Evolutionary conservation across 2,888 invertebrate species (phyloP).

Genomic region (Rhamphomyia laevipes): DNA sequence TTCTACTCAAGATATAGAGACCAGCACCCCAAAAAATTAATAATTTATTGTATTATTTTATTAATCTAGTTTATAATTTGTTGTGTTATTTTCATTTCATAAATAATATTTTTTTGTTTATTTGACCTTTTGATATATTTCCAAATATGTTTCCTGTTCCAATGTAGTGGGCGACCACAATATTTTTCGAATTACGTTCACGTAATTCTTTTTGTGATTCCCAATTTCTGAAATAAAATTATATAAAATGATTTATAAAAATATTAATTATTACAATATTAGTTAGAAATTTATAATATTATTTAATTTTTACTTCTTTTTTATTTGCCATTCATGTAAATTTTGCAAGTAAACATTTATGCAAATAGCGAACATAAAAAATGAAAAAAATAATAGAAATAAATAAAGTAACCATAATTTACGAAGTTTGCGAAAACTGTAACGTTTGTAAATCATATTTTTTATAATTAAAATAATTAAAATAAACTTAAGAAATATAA

Average conservation of each 20-base stretch:
- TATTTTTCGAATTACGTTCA: slow-evolving; percentile 32
- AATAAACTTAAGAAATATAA: no score
- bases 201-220: slow-evolving; percentile 16
- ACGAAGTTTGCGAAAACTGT: slow-evolving; percentile 29
- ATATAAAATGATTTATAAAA: neutral
- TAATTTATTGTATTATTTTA: no score
- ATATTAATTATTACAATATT: neutral
- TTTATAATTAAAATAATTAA: no score
- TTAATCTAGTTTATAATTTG: no score
- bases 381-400: slow-evolving; percentile 35
- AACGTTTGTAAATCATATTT: neutral
- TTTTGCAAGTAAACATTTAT: slow-evolving; percentile 35
- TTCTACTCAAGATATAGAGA: no score
- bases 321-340: slow-evolving; percentile 19
- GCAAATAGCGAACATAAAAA: slow-evolving; percentile 37
- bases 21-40: no score
- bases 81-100: slow-evolving; percentile 4
- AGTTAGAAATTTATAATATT: neutral
- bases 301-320: slow-evolving; percentile 6
- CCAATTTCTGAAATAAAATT: slow-evolving; percentile 7
- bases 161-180: slow-evolving; percentile 80
- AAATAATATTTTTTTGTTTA: slow-evolving; percentile 7
- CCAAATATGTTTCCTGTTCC: slow-evolving; percentile 68
- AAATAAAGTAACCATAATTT: slow-evolving; percentile 35
- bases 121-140: slow-evolving; percentile 60